Evolutionary conservation across 2,797 vertebrate species (phyloP).

Genomic region (Peromyscus aztecus): DNA sequence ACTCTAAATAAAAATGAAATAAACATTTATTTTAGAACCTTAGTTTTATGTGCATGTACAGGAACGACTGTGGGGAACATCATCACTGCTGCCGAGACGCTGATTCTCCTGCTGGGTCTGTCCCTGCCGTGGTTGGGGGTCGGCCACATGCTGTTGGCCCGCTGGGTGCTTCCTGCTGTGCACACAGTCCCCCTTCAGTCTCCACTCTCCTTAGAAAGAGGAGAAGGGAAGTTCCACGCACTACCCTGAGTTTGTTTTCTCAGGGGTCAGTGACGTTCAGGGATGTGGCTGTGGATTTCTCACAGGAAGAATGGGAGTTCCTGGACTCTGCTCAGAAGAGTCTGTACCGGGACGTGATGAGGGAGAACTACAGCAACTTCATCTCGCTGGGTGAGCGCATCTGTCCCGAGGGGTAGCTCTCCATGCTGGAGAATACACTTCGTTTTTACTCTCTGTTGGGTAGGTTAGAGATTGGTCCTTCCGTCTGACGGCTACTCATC

Average conservation of each 20-base stretch:
- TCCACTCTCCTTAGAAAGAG: background rate
- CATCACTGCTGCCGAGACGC: background rate
- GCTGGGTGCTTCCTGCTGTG: background rate
- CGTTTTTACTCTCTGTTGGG: background rate
- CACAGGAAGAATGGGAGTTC: slow-evolving; percentile 81
- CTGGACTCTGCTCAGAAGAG: slow-evolving; percentile 77
- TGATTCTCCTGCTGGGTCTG: background rate
- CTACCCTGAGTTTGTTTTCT: slow-evolving; percentile 6
- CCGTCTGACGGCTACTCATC: background rate
- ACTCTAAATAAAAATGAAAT: background rate
- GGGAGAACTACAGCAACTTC: slow-evolving; percentile 81
- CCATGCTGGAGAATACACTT: background rate
- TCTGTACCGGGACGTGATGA: slow-evolving; percentile 82
- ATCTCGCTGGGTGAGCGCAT: slow-evolving; percentile 75
- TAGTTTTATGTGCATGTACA: background rate
- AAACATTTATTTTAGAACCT: background rate
- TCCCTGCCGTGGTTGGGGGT: background rate
- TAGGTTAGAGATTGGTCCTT: background rate
- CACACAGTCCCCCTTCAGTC: background rate
- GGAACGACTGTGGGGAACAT: background rate
- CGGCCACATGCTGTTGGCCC: background rate
- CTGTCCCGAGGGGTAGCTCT: background rate
- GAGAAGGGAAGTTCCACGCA: slow-evolving; percentile 36
- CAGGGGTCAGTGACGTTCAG: slow-evolving; percentile 78
- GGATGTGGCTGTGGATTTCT: slow-evolving; percentile 81